Base-by-base conservation (phyloP, 1,140 invertebrate species). In the Argopecten irradians region DNA sequence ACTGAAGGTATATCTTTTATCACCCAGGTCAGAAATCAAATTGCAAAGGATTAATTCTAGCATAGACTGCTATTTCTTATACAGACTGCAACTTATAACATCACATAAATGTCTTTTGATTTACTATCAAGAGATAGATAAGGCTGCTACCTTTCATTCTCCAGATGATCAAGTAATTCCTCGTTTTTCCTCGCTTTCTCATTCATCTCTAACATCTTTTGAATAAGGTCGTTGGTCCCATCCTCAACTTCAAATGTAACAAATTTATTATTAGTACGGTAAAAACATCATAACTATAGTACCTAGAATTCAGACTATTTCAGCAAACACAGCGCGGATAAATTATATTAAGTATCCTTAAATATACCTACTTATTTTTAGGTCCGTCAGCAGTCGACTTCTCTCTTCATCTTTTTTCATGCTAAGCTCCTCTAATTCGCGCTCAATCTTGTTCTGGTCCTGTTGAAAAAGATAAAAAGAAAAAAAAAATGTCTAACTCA, bases 131-230 rank as follows among this genome's bases (percentile, higher is more conserved):
- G n/a, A n/a, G n/a, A n/a, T n/a, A n/a, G n/a, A n/a, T n/a, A n/a
- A n/a, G n/a, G n/a, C n/a, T n/a, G n/a, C n/a, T 71, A n/a, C 55
- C 94, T 94, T 91, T 95, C 94, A 86, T 90, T 89, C 87, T 95
- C 94, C 90, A 95, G 87, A 13, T 89, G 33, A 34, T 95, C 94
- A 86, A 95, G 85, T n/a, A 94, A 36, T 55, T 91, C 91, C 87
- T 95, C 94, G 0, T 89, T 92, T 88, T 93, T 93, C 86, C 91
- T 89, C 0, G 92, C 90, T 87, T 92, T 93, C 82, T 92, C 92
- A 86, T 93, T 94, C 84, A 93, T 92, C n/a, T 92, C 90, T 13
- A 94, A 46, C 33, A 95, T 86, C 34, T 95, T 28, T 13, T 92
- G 46, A 35, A 95, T 92, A 46, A 95, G 82, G 39, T 91, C 85